Percentiles rank a stretch among this genome's conserved stretches.
Evolutionary conservation across 2,888 invertebrate species (phyloP).

Genomic region (Orthosia cruda): DNA sequence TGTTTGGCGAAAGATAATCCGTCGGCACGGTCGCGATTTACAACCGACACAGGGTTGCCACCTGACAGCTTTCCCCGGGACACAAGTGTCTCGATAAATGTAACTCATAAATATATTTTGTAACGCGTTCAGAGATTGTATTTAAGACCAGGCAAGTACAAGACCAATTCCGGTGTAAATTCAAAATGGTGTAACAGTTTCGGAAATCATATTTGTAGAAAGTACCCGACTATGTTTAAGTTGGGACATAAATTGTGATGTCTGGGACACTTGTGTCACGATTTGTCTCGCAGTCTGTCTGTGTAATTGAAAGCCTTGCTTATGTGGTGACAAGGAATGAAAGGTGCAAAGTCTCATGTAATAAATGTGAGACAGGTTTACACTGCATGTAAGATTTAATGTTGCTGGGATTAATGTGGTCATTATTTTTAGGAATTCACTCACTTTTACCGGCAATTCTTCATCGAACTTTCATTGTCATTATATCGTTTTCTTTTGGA

Average conservation of each 20-base stretch:
- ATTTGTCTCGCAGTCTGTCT: constrained; percentile 53
- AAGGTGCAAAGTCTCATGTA: constrained; percentile 51
- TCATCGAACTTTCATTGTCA: no score
- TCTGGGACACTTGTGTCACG: constrained; percentile 64
- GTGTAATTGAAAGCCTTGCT: constrained; percentile 64
- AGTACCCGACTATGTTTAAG: constrained; percentile 41
- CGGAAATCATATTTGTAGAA: constrained; percentile 60
- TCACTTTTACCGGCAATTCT: constrained; percentile 14
- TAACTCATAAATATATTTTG: constrained; percentile 68
- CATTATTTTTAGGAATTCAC: background rate
- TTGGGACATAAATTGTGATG: constrained; percentile 58
- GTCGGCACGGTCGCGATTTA: constrained; percentile 72
- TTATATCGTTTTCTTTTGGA: no score
- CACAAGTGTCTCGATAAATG: constrained; percentile 62
- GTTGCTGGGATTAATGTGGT: constrained; percentile 10
- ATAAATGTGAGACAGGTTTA: constrained; percentile 51
- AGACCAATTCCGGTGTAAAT: constrained; percentile 52
- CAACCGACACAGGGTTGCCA: constrained; percentile 60
- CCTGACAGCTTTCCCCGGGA: constrained; percentile 66
- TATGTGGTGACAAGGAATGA: constrained; percentile 63
- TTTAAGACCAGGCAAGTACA: constrained; percentile 54
- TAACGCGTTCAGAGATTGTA: constrained; percentile 51
- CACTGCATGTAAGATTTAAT: constrained; percentile 8
- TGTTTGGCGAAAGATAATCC: constrained; percentile 79
- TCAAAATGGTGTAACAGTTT: constrained; percentile 48